Conservation (phyloP, 2,888 invertebrate species). For the Mechanitis mazaeus region DNA sequence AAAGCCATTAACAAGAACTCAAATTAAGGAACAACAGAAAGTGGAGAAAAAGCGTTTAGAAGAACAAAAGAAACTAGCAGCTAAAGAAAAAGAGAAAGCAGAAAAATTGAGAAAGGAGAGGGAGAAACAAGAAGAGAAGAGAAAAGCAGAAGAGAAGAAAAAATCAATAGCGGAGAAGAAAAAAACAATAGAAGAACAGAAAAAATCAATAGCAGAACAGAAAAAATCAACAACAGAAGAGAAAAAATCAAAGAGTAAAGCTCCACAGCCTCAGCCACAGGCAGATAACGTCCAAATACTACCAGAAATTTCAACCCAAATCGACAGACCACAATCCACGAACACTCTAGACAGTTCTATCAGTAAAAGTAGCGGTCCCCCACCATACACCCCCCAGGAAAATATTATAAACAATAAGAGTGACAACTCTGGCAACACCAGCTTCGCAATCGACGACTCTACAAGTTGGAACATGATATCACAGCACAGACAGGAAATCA, state of each 20-base stretch:
- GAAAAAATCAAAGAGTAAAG: conserved; percentile 30
- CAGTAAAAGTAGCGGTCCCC: conserved; percentile 59
- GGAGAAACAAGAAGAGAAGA: conserved; percentile 36
- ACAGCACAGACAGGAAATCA: conserved; percentile 67
- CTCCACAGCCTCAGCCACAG: conserved; percentile 24
- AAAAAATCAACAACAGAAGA: conserved; percentile 34
- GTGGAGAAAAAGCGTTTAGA: conserved; percentile 46
- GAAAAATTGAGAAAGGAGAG: conserved; percentile 43
- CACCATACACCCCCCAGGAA: conserved; percentile 47
- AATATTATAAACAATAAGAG: conserved; percentile 35
- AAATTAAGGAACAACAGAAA: conserved; percentile 47
- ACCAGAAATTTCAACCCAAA: conserved; percentile 25
- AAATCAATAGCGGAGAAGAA: conserved; percentile 25
- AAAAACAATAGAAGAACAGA: conserved; percentile 32
- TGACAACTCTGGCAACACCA: conserved; percentile 50
- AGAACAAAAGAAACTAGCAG: conserved; percentile 44
- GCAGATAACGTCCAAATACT: not conserved
- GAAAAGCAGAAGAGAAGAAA: conserved; percentile 34
- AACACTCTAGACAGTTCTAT: conserved; percentile 66
- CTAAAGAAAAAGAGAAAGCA: conserved; percentile 43
- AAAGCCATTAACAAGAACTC: conserved; percentile 36
- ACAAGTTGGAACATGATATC: conserved; percentile 74
- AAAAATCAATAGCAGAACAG: conserved; percentile 25
- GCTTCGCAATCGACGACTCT: conserved; percentile 41
- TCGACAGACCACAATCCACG: conserved; percentile 35